Conservation (phyloP, 1,140 invertebrate genomes). For the Drosophila auraria region DNA sequence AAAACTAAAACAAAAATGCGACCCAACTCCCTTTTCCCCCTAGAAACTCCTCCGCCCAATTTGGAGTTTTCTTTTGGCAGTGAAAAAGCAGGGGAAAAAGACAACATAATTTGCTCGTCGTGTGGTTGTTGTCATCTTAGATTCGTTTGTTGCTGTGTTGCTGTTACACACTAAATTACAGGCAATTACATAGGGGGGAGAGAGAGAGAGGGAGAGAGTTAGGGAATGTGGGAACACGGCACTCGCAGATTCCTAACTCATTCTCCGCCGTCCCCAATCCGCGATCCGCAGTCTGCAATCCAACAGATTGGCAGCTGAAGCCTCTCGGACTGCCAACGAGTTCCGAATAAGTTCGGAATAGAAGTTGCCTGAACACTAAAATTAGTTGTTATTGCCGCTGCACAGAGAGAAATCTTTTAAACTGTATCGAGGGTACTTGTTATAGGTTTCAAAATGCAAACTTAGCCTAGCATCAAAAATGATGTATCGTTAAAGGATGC, state of each 20-base stretch:
- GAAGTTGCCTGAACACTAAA: slow-evolving; percentile 49
- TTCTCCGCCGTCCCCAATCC: slow-evolving; percentile 11
- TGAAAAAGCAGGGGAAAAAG: slow-evolving; percentile 34
- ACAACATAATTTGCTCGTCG: slow-evolving; percentile 79
- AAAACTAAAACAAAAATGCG: slow-evolving; percentile 22
- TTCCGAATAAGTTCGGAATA: slow-evolving; percentile 35
- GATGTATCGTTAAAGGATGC: too few relatives aligned
- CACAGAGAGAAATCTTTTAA: slow-evolving; percentile 11
- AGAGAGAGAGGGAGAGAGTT: slow-evolving; percentile 11
- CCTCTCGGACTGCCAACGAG: slow-evolving; percentile 22
- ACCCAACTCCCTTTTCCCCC: neutral
- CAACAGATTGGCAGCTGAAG: slow-evolving; percentile 64
- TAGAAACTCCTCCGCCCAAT: slow-evolving; percentile 17
- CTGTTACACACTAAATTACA: slow-evolving; percentile 84
- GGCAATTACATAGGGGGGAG: slow-evolving; percentile 70
- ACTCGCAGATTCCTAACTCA: slow-evolving; percentile 41
- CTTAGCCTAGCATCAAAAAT: too few relatives aligned
- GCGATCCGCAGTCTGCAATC: neutral
- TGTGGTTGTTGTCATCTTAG: slow-evolving; percentile 74
- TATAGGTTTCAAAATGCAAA: too few relatives aligned
- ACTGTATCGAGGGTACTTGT: neutral
- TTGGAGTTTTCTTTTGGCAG: slow-evolving; percentile 44
- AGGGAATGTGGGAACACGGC: slow-evolving; percentile 56
- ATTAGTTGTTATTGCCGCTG: slow-evolving; percentile 57
- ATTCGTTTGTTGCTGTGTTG: slow-evolving; percentile 59